Evolutionary conservation across 2,113 vertebrate species (phyloP), one percentile per base, ranked within the genome.

Genomic region (Hyaena hyaena): DNA sequence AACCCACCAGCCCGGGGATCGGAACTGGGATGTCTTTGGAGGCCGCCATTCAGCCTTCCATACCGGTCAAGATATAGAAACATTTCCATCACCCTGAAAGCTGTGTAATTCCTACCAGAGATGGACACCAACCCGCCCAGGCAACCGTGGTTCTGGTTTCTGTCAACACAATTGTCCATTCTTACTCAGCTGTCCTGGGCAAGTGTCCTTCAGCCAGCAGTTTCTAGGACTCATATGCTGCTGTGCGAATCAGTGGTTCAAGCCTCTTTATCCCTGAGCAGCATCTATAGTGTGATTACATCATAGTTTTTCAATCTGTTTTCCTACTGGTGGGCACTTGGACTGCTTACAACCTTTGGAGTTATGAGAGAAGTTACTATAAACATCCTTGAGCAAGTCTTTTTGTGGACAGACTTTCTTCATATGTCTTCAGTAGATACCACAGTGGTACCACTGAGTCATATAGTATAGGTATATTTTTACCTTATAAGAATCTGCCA

Each of bases 201-300:
- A 1, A 0, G 39, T 26, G 39, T 43, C 39, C 71, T 26, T 14
- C 0, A 24, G 71, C 71, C 35, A 23, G 3, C 12, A 24, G 35
- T 2, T 24, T 43, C 35, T 12, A 26, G 39, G 35, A 4, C 35
- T 3, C 4, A 7, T 7, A 2, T 0, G 5, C 71, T 7, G 35
- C 11, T 5, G 21, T 3, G 21, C 3, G 43, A 48, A 0, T 76
- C 61, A 10, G 31, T 8, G 7, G 24, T 4, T 33, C 19, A 10
- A 1, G 43, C 48, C 26, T 28, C 55, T 10, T 5, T 1, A 2
- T 0, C 0, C 35, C 35, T 23, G 28, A 55, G 31, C 0, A 3
- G 2, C 7, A 7, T 0, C 53, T 12, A 0, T 4, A 3, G 35
- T 10, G 0, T 26, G 19, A 17, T 7, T 28, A 31, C 1, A 10